Evolutionary conservation across 2,113 vertebrate genomes (phyloP).

Genomic region (Mustelus asterias): DNA sequence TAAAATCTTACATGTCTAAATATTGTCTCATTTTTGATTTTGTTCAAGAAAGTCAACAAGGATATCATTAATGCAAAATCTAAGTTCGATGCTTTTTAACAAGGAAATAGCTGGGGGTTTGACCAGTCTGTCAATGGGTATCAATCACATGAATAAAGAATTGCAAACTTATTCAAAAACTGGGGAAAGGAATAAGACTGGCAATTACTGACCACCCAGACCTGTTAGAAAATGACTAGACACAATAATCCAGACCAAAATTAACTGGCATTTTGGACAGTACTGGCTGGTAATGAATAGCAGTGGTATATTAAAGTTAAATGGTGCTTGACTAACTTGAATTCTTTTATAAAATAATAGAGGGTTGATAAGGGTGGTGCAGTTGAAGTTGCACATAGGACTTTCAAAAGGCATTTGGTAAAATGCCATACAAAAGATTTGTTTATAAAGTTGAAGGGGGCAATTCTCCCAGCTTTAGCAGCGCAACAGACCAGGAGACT

Average conservation of each 20-base stretch:
- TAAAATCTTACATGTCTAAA: background rate
- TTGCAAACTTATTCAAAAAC: background rate
- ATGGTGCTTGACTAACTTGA: background rate
- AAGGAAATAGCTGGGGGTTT: background rate
- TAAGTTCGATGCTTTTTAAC: background rate
- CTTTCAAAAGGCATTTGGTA: background rate
- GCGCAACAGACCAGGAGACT: too few species aligned
- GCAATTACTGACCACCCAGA: too few species aligned
- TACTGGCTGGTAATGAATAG: too few species aligned
- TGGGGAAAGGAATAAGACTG: too few species aligned
- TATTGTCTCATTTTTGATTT: background rate
- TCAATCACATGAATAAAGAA: background rate
- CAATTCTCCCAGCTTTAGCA: too few species aligned
- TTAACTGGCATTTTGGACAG: too few species aligned
- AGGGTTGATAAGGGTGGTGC: background rate
- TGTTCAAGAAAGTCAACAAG: background rate
- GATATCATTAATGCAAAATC: background rate
- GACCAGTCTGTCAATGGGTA: background rate
- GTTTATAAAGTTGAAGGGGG: background rate
- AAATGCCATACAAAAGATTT: background rate
- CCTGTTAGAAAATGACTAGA: too few species aligned
- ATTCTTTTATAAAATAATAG: background rate
- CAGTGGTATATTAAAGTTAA: too few species aligned
- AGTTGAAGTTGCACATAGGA: background rate
- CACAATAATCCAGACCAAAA: too few species aligned